A percentile compares a stretch with the other conserved stretches of the same genome.
Evolutionary conservation across 2,113 vertebrate species (phyloP).

Genomic region (Gulo gulo): DNA sequence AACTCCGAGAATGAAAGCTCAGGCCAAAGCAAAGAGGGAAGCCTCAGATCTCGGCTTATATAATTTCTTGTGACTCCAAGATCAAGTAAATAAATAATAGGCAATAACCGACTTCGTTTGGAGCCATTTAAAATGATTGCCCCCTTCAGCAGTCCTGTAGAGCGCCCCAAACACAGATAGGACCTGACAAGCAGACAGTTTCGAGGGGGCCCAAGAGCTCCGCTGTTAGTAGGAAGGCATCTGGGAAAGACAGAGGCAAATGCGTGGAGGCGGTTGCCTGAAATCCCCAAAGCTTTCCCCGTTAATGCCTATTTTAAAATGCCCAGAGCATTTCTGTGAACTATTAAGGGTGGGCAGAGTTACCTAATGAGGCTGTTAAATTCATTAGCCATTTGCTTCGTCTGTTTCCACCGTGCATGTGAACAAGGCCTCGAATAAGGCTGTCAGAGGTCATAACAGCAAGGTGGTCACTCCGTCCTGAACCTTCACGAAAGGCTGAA

Average conservation of each 20-base stretch:
- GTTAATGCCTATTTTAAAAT: conserved; percentile 19
- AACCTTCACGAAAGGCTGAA: neutral
- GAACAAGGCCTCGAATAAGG: neutral
- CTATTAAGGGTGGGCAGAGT: conserved; percentile 1
- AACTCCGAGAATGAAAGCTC: neutral
- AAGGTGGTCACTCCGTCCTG: neutral
- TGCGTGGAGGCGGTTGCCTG: neutral
- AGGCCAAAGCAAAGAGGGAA: neutral
- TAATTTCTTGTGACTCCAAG: conserved; percentile 46
- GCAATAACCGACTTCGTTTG: neutral
- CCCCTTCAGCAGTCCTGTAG: neutral
- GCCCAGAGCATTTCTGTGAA: conserved; percentile 40
- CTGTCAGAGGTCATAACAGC: neutral
- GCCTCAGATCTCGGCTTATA: neutral
- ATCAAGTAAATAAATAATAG: conserved; percentile 63
- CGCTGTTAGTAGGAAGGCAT: neutral
- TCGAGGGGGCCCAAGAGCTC: neutral
- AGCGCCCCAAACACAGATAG: neutral
- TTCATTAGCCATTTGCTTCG: neutral
- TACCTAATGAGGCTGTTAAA: conserved; percentile 45
- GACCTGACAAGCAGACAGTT: neutral
- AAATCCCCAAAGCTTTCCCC: conserved; percentile 47
- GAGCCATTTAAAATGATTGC: conserved; percentile 26
- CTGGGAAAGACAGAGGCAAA: neutral
- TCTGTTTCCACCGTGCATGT: neutral